phyloP scores from a whole-genome alignment of 2,113 vertebrate genomes.

The Dissostichus mawsoni region DNA sequence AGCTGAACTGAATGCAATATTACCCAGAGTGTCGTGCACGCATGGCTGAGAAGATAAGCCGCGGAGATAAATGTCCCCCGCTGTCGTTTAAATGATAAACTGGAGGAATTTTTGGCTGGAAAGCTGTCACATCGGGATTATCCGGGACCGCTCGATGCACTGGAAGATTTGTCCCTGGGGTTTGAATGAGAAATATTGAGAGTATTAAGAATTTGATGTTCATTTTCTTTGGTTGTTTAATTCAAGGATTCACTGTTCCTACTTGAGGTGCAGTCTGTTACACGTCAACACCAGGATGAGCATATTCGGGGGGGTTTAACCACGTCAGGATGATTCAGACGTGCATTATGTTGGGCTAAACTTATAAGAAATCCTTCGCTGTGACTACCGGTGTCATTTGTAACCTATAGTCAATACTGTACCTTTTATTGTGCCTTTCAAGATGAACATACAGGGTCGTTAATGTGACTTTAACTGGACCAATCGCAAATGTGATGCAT shows the following conservation, averaged over 20 bases:
- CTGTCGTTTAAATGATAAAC: slow-evolving; percentile 80
- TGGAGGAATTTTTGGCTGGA: slow-evolving; percentile 69
- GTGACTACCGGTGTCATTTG: no score
- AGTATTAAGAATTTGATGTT: slow-evolving; percentile 62
- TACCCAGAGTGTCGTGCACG: slow-evolving; percentile 66
- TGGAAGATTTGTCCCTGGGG: slow-evolving; percentile 58
- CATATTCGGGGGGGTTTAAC: slow-evolving; percentile 22
- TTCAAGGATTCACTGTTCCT: slow-evolving; percentile 28
- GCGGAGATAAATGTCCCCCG: slow-evolving; percentile 73
- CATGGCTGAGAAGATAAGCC: slow-evolving; percentile 70
- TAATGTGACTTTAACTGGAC: no score
- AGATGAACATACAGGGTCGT: no score
- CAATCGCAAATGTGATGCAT: no score
- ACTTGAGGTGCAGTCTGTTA: slow-evolving; percentile 20
- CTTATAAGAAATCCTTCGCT: neutral
- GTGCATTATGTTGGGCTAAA: neutral
- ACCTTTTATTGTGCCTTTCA: neutral
- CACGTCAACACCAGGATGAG: slow-evolving; percentile 6
- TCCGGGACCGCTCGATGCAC: slow-evolving; percentile 62
- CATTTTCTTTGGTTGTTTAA: slow-evolving; percentile 51
- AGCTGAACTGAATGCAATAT: slow-evolving; percentile 67
- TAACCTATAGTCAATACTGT: no score
- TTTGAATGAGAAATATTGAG: slow-evolving; percentile 66
- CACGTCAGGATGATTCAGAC: slow-evolving; percentile 26
- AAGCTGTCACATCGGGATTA: slow-evolving; percentile 74